phyloP scores from a whole-genome alignment of 2,113 vertebrate species.

The Prolemur simus region DNA sequence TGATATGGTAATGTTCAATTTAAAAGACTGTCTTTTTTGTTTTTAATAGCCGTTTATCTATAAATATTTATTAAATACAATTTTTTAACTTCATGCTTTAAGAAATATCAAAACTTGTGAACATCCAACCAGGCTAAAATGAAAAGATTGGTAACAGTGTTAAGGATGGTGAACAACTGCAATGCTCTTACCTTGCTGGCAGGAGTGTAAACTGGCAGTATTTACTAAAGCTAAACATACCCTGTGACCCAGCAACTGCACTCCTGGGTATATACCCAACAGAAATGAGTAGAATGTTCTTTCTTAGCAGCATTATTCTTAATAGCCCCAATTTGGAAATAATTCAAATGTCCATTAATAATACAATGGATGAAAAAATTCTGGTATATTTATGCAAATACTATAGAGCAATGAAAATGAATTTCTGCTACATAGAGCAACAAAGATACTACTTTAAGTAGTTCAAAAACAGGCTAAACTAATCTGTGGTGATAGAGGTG shows the following conservation, averaged over 20 bases:
- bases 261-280: not conserved
- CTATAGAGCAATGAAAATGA: not conserved
- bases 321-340: not conserved
- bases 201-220: not conserved
- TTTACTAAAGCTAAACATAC: not conserved
- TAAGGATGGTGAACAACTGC: not conserved
- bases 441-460: not conserved
- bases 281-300: not conserved
- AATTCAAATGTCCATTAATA: not conserved
- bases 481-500: not conserved
- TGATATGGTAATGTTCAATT: not conserved
- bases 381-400: not conserved
- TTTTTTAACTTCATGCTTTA: slow-evolving; percentile 5
- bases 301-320: not conserved
- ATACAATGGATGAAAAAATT: not conserved
- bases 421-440: not conserved
- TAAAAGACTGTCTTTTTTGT: slow-evolving; percentile 10
- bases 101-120: not conserved
- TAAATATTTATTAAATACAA: slow-evolving; percentile 43
- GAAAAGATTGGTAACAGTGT: not conserved
- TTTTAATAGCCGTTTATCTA: not conserved
- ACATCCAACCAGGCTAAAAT: not conserved
- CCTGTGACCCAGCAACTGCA: not conserved
- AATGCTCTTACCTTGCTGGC: no score
- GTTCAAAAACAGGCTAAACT: not conserved